Base-by-base conservation (phyloP, 1,140 invertebrate genomes). In the Bombus pyrosoma region DNA sequence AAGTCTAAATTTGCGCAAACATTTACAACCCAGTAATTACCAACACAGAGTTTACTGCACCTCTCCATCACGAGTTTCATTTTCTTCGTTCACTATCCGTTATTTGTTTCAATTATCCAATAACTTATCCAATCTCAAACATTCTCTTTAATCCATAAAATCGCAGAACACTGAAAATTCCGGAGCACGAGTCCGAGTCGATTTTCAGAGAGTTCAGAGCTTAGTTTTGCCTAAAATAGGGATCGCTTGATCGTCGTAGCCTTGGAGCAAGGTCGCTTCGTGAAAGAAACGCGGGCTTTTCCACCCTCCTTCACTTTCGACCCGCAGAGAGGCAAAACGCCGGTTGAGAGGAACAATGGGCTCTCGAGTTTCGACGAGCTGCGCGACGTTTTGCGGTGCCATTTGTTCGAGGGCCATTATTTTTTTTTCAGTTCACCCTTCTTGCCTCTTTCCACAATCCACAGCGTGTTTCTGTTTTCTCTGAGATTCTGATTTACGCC, bases 281-380 rank as follows among this genome's bases (percentile, higher is more conserved):
- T 53, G 41, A 81, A 76, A 75, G 74, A 83, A 77, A 75, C n/a
- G 32, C 69, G 62, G 37, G 85, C 39, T 77, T 64, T 64, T 78
- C 77, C 32, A 53, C 77, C 32, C 53, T 53, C 75, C 28, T 43
- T 32, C 22, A 37, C 79, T 82, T 75, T 85, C 69, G 39, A 59
- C 32, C 2, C 71, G 34, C 57, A n/a, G 37, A 87, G 86, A 84
- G 34, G 77, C 89, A 89, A 90, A 90, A 81, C 85, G 77, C 74
- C 79, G 76, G 76, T 80, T 87, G 76, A 89, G 75, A 68, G 81
- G 89, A 89, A 90, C 88, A 89, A 90, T 90, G 78, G 76, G 81
- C 81, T 69, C 89, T 90, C 85, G 88, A 90, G 89, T 78, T 90
- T 89, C 89, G 86, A 87, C 88, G 81, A 90, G 86, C 85, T 78